Conservation (phyloP, 2,797 vertebrate species). For the Phrynocephalus guinanensis region DNA sequence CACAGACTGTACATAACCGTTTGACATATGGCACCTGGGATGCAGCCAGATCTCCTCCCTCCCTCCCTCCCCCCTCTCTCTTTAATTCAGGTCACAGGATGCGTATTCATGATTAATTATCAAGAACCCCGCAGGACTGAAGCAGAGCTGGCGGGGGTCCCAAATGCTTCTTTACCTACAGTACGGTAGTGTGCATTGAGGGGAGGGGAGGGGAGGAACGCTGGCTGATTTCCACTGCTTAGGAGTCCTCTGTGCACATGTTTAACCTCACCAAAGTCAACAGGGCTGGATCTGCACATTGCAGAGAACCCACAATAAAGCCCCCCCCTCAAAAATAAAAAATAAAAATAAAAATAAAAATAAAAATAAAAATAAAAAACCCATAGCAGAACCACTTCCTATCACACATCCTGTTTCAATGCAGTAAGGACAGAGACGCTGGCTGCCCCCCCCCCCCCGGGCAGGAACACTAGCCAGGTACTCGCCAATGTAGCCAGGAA, state of each 20-base stretch:
- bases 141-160: background rate
- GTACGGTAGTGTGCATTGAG: background rate
- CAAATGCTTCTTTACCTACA: constrained; percentile 9
- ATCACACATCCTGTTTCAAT: too few species aligned
- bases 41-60: background rate
- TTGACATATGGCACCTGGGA: constrained; percentile 23
- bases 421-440: too few species aligned
- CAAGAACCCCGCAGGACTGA: constrained; percentile 9
- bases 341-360: too few species aligned
- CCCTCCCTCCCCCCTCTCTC: background rate
- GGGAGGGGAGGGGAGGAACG: background rate
- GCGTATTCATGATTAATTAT: constrained; percentile 43
- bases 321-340: too few species aligned
- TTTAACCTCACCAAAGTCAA: constrained; percentile 42
- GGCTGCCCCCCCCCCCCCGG: too few species aligned
- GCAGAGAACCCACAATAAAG: too few species aligned
- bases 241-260: constrained; percentile 12
- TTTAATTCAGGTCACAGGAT: constrained; percentile 33
- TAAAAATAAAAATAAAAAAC: too few species aligned
- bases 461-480: too few species aligned
- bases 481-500: too few species aligned
- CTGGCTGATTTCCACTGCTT: constrained; percentile 17
- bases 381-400: too few species aligned
- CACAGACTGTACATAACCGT: constrained; percentile 18
- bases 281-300: background rate